Conservation (phyloP, 2,888 invertebrate species). For the Eurois occulta region DNA sequence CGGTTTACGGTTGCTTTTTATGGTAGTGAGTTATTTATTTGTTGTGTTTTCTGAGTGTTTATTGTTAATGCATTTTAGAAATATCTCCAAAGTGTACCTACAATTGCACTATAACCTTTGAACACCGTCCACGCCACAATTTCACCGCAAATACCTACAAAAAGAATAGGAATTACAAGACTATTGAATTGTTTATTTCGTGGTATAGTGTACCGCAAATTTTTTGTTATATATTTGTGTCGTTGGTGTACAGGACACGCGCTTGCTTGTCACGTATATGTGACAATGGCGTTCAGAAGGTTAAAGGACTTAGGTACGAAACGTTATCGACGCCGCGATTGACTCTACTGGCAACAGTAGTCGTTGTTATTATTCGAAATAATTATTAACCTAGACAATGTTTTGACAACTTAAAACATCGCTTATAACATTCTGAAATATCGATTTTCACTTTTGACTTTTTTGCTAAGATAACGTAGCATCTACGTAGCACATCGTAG, state of each 20-base stretch:
- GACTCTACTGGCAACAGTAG: not conserved
- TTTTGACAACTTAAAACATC: not conserved
- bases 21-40: not conserved
- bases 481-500: conserved; percentile 24
- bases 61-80: not conserved
- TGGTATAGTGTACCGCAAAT: too few relatives aligned
- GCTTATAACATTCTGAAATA: not conserved
- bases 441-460: conserved; percentile 3
- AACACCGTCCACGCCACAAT: too few relatives aligned
- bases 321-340: not conserved
- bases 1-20: conserved; percentile 26
- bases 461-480: conserved; percentile 14
- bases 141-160: too few relatives aligned
- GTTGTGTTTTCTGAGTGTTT: not conserved
- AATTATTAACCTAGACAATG: not conserved
- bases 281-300: too few relatives aligned
- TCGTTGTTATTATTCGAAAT: not conserved
- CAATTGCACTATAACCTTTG: not conserved
- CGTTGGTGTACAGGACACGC: too few relatives aligned
- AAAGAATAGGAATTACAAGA: too few relatives aligned
- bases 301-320: not conserved
- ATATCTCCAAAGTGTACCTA: not conserved
- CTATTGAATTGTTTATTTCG: too few relatives aligned
- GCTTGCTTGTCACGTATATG: too few relatives aligned
- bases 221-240: too few relatives aligned